Evolutionary conservation across 2,113 vertebrate genomes (phyloP).

Genomic region (Oenanthe oenanthe): DNA sequence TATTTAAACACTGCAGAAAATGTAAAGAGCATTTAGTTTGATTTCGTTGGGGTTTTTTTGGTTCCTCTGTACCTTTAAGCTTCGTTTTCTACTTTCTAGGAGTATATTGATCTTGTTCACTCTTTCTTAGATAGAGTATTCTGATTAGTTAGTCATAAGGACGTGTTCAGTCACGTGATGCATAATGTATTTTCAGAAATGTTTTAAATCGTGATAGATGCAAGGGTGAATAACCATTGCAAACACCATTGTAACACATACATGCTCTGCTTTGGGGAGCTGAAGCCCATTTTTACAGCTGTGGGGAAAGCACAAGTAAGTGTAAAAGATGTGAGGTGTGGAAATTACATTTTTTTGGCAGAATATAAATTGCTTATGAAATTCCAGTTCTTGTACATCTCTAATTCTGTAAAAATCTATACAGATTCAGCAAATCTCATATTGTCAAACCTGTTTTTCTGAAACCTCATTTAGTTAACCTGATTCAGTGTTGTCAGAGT

Average conservation of each 20-base stretch:
- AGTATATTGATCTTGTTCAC: not conserved
- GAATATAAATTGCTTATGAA: not conserved
- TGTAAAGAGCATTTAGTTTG: not conserved
- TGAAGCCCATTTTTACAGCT: not conserved
- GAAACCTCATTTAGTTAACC: not conserved
- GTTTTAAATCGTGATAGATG: not conserved
- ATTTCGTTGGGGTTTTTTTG: accelerated
- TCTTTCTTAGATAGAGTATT: not conserved
- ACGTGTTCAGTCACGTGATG: not conserved
- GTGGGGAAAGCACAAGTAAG: not conserved
- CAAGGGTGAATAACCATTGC: not conserved
- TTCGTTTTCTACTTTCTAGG: not conserved
- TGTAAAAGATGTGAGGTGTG: not conserved
- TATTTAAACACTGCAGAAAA: not conserved
- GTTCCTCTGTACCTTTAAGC: not conserved
- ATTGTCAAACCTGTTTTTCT: not conserved
- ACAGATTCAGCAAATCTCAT: not conserved
- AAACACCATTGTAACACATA: not conserved
- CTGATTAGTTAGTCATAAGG: not conserved
- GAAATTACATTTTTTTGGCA: not conserved
- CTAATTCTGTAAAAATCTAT: not conserved
- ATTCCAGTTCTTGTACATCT: not conserved
- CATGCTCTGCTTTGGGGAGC: not conserved
- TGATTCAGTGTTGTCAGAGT: not conserved
- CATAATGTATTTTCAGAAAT: not conserved